Base-by-base conservation (phyloP, 2,797 vertebrate genomes). In the Dallia pectoralis region DNA sequence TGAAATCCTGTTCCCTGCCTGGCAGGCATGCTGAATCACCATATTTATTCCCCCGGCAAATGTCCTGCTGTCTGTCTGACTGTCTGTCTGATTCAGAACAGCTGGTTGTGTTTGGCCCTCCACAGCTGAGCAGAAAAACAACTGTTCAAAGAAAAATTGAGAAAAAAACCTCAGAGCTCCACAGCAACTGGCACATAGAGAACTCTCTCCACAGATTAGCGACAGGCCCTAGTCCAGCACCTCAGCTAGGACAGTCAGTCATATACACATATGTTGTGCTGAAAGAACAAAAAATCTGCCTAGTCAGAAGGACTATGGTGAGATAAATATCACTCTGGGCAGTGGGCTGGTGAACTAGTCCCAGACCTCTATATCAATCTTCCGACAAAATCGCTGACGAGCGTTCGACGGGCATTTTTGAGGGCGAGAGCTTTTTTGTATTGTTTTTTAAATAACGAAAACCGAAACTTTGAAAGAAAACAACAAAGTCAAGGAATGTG, bases 61-160 rank as follows among this genome's bases (percentile, higher is more conserved):
- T 64, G 22, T 74, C 19, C 5, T 49, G 12, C 22, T 18, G 9
- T 65, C 63, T 61, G 59, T 47, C 9, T 71, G 36, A 6, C 36
- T 40, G 40, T 47, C 9, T 71, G 36, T 40, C 36, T 40, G 40
- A 44, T 70, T 36, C 15, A 59, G 18, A 56, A 67, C 69, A 66
- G 74, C 63, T 67, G 69, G 22, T 32, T 70, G 8, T 12, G 53
- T 59, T 25, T 59, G 53, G 53, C 22, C 19, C 40, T 68, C 44
- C 40, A 76, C 69, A 78, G 76, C 81, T 78, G 78, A 79, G 66
- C 73, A 74, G 29, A 40, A 69, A 27, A 75, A 63, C 81, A 82
- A 79, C 71, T 82, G 83, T 67, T 49, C 40, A 44, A 44, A 44
- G 40, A 44, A 44, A 40, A 40, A 40, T 6, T 6, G 1, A 1